A percentile compares a stretch with the other conserved stretches of the same genome.
phyloP scores from a whole-genome alignment of 2,113 vertebrate species.

The Poicephalus gulielmi region DNA sequence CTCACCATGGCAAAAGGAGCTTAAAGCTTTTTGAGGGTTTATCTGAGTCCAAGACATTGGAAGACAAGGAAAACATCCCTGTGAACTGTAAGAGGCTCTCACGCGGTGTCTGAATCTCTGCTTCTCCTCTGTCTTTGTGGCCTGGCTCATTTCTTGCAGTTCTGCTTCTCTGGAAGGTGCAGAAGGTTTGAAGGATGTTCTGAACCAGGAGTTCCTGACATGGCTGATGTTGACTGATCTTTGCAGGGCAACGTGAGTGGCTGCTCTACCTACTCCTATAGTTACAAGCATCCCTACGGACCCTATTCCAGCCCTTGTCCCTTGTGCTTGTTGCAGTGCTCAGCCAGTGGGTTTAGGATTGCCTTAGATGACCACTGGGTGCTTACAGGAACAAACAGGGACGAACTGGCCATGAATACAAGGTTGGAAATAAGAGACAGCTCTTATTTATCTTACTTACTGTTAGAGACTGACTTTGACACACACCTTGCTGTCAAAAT shows the following conservation, averaged over 20 bases:
- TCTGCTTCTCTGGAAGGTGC: background rate
- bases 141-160: background rate
- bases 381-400: background rate
- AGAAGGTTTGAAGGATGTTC: background rate
- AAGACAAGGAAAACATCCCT: background rate
- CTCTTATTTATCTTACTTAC: background rate
- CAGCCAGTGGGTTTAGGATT: accelerated
- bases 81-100: background rate
- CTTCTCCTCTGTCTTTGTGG: background rate
- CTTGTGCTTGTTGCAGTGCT: background rate
- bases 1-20: background rate
- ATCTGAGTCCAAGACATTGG: background rate
- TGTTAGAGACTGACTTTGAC: accelerated
- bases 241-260: constrained; percentile 34
- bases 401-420: background rate
- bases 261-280: accelerated
- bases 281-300: background rate
- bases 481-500: accelerated
- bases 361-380: background rate
- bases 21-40: background rate
- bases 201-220: background rate
- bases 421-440: background rate
- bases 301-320: background rate
- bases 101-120: accelerated
- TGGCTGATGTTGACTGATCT: constrained; percentile 28